Conservation (phyloP, 2,797 vertebrate genomes). For the Miichthys miiuy region DNA sequence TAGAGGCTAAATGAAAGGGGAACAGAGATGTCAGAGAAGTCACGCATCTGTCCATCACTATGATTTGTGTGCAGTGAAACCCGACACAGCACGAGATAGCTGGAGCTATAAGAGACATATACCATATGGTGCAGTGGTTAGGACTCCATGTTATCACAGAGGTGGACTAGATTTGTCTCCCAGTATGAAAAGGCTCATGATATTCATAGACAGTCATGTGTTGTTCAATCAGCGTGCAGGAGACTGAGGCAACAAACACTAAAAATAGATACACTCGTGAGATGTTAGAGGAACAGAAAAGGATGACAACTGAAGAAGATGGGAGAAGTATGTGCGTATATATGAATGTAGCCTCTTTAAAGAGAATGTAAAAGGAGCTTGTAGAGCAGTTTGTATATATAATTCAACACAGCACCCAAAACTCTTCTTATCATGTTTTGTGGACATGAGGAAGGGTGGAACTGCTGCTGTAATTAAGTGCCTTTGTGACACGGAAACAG, state of each 20-base stretch:
- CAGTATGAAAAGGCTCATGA: slow-evolving; percentile 46
- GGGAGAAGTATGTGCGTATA: not conserved
- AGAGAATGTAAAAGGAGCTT: slow-evolving; percentile 19
- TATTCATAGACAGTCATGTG: slow-evolving; percentile 55
- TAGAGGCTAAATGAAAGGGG: slow-evolving; percentile 25
- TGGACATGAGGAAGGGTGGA: slow-evolving; percentile 67
- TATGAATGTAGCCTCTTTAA: not conserved
- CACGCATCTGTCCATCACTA: slow-evolving; percentile 39
- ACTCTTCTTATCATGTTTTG: slow-evolving; percentile 57
- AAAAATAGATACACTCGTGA: slow-evolving; percentile 23
- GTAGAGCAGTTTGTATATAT: slow-evolving; percentile 30
- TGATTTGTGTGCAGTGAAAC: slow-evolving; percentile 65
- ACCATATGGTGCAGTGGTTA: slow-evolving; percentile 20
- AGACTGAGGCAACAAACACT: slow-evolving; percentile 14
- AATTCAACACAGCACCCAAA: slow-evolving; percentile 15
- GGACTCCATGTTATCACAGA: slow-evolving; percentile 39
- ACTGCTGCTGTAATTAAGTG: slow-evolving; percentile 51
- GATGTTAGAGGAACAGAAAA: not conserved
- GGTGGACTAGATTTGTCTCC: slow-evolving; percentile 16
- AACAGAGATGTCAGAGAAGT: slow-evolving; percentile 42
- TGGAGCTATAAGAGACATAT: slow-evolving; percentile 30
- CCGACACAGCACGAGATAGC: slow-evolving; percentile 50
- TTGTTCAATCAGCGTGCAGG: slow-evolving; percentile 33
- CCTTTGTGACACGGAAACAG: slow-evolving; percentile 52
- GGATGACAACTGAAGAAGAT: not conserved